phyloP scores from a whole-genome alignment of 2,113 vertebrate species.

The Eubucco bourcierii region DNA sequence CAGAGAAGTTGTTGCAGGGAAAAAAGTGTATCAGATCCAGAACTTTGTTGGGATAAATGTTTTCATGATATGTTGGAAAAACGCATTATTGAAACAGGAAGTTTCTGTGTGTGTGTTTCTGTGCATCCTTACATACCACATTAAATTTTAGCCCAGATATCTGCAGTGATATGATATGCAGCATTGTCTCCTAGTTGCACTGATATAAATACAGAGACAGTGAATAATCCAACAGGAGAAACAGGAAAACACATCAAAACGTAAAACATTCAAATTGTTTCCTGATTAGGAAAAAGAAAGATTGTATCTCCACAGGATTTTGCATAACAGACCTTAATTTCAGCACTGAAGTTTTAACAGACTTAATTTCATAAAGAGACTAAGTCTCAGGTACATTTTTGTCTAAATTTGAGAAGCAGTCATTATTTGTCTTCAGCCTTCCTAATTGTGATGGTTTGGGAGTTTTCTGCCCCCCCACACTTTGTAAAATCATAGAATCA shows the following conservation, averaged over 20 bases:
- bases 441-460: no score
- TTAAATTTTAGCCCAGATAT: not conserved
- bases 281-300: not conserved
- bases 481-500: no score
- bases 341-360: not conserved
- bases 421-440: no score
- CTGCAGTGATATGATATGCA: not conserved
- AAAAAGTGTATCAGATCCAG: not conserved
- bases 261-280: not conserved
- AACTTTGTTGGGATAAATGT: not conserved
- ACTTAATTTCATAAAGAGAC: not conserved
- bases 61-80: not conserved
- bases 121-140: not conserved
- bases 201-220: not conserved
- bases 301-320: not conserved
- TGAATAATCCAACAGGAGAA: not conserved
- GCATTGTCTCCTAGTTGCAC: not conserved
- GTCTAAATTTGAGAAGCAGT: not conserved
- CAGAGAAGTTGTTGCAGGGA: not conserved
- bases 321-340: not conserved
- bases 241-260: not conserved
- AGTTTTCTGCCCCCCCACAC: no score
- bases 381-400: not conserved
- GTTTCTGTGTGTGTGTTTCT: not conserved
- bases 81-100: not conserved